phyloP scores from a whole-genome alignment of 2,113 vertebrate genomes.

The Emydura subglobosa region DNA sequence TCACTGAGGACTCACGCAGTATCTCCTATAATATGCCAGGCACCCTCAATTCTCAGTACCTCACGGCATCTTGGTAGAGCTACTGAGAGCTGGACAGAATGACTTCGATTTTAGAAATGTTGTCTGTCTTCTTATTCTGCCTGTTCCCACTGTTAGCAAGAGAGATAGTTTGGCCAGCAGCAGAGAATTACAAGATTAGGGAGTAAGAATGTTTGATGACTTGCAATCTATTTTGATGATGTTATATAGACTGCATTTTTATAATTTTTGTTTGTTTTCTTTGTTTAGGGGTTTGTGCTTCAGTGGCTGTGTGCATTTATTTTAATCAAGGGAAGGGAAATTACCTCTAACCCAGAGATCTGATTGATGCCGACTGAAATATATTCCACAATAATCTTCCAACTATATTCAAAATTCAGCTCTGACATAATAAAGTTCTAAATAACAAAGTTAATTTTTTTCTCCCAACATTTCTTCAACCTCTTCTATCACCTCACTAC shows the following conservation, averaged over 20 bases:
- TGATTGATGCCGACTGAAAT: not conserved
- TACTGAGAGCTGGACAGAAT: rapidly evolving
- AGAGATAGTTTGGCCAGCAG: not conserved
- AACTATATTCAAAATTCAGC: not conserved
- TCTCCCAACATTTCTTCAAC: not conserved
- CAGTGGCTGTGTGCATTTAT: no score
- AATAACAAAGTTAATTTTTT: slow-evolving; percentile 5
- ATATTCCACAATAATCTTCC: not conserved
- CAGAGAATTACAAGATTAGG: rapidly evolving
- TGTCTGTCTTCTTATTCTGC: not conserved
- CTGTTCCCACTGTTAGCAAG: not conserved
- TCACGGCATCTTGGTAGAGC: not conserved
- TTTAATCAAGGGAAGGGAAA: not conserved
- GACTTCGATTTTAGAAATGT: rapidly evolving
- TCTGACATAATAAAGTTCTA: not conserved
- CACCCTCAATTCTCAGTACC: rapidly evolving
- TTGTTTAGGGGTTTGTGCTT: rapidly evolving
- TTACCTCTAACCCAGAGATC: not conserved
- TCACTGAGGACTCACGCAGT: rapidly evolving
- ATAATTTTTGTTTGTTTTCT: not conserved
- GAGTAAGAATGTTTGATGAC: not conserved
- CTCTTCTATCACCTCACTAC: not conserved
- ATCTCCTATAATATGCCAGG: rapidly evolving
- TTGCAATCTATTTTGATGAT: not conserved
- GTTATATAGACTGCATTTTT: rapidly evolving